Percentiles rank a stretch among this genome's conserved stretches.
phyloP scores from a whole-genome alignment of 2,113 vertebrate genomes.

The Brachirus orientalis region DNA sequence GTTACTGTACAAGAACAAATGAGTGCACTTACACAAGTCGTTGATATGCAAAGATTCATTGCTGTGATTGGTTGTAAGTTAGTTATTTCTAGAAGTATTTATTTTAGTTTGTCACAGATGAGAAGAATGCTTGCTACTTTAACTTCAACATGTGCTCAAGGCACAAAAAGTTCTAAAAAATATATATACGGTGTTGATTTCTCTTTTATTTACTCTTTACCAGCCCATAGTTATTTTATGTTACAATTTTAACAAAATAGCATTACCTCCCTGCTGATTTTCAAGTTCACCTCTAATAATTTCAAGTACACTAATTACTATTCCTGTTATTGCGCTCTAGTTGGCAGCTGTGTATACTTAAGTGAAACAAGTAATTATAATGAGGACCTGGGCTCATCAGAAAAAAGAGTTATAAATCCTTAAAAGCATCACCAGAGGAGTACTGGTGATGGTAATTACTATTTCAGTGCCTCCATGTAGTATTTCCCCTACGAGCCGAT shows the following conservation, averaged over 20 bases:
- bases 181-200: not conserved
- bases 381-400: constrained; percentile 67
- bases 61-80: too few species aligned
- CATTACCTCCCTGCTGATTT: constrained; percentile 35
- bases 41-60: too few species aligned
- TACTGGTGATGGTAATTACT: constrained; percentile 53
- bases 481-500: constrained; percentile 16
- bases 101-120: too few species aligned
- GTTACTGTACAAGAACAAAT: too few species aligned
- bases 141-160: not conserved
- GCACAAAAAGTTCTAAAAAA: not conserved
- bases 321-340: constrained; percentile 45
- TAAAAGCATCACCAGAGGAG: constrained; percentile 48
- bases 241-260: constrained; percentile 31
- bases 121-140: too few species aligned
- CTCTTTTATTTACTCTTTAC: constrained; percentile 3
- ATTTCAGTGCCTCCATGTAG: constrained; percentile 32
- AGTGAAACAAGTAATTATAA: constrained; percentile 62
- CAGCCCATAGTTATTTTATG: constrained; percentile 3
- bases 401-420: constrained; percentile 44
- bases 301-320: constrained; percentile 52
- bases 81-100: too few species aligned
- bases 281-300: constrained; percentile 47
- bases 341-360: constrained; percentile 62
- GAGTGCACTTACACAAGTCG: too few species aligned